Conservation (phyloP, 2,797 vertebrate species). For the Sus cebifrons region DNA sequence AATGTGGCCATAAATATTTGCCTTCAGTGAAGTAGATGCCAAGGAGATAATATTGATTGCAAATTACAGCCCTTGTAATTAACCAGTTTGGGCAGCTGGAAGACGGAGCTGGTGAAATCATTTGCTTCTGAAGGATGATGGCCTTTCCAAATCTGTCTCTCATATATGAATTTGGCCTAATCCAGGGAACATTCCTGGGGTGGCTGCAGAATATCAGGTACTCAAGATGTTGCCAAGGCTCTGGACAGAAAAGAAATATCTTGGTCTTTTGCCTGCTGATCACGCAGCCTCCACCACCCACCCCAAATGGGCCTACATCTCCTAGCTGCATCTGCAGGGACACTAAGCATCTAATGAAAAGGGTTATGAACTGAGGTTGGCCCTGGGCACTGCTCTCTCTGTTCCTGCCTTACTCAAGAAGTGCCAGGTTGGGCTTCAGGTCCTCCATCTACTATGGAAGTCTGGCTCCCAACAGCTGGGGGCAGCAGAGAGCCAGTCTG, state of each 20-base stretch:
- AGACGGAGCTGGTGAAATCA: constrained; percentile 74
- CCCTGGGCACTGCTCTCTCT: not conserved
- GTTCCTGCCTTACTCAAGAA: not conserved
- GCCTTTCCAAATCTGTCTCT: constrained; percentile 76
- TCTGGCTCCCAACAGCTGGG: not conserved
- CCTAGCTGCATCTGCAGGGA: not conserved
- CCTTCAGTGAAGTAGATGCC: constrained; percentile 79
- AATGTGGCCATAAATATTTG: constrained; percentile 83
- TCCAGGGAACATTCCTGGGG: constrained; percentile 58
- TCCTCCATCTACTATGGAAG: not conserved
- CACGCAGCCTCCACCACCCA: not conserved
- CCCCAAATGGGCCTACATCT: not conserved
- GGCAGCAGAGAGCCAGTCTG: constrained; percentile 53
- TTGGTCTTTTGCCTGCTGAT: constrained; percentile 46
- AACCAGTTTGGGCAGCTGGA: constrained; percentile 85
- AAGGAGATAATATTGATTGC: constrained; percentile 84
- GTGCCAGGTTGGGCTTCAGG: not conserved
- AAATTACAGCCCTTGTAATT: constrained; percentile 83
- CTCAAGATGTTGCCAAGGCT: constrained; percentile 47
- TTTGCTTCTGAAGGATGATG: constrained; percentile 78
- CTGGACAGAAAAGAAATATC: not conserved
- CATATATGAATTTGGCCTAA: constrained; percentile 69
- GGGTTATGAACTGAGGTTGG: not conserved
- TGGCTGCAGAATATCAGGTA: constrained; percentile 59
- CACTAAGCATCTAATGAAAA: not conserved